Base-by-base conservation (phyloP, 1,140 invertebrate species). In the Dendrolimus punctatus region DNA sequence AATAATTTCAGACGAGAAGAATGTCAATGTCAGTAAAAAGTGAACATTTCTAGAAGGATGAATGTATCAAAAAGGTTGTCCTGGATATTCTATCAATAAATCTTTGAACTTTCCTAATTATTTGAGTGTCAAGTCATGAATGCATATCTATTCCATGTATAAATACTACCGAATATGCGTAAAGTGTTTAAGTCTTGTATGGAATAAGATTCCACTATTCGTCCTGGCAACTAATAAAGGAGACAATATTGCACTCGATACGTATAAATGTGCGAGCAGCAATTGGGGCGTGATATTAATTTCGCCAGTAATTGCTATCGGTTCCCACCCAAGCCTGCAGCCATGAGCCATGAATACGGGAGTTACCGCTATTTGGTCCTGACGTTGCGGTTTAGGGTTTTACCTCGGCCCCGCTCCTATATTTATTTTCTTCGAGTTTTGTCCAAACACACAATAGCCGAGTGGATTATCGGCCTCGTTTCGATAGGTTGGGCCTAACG, bases 171-270 rank as follows among this genome's bases (percentile, higher is more conserved):
- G 23, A 23, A 23, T 23, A 3, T 23, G 23, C 23, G 23, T 23
- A 23, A 23, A 1, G 23, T 23, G 23, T 23, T 23, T 23, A 23
- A 23, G 1, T 23, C 23, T 23, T 23, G 23, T 23, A 23, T 23
- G 23, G 23, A 23, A 23, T 23, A 23, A 23, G 23, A 23, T 23
- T 23, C 23, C 71, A 72, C 71, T 79, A 85, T 85, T 86, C 85
- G 80, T 85, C 77, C 73, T 74, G 70, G 75, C 73, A 73, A 86
- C 83, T 84, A 86, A 86, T 86, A 86, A 84, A 80, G 76, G 80
- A 85, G 83, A 85, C 83, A 85, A 82, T 86, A 86, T 86, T 86
- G 83, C 83, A 86, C 75, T 85, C 80, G 74, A 86, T 86, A 84
- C 76, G 79, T 84, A 86, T 86, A 86, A 84, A 86, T 83, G 77